Base-by-base conservation (phyloP, 2,888 invertebrate genomes). In the Brenthis ino region DNA sequence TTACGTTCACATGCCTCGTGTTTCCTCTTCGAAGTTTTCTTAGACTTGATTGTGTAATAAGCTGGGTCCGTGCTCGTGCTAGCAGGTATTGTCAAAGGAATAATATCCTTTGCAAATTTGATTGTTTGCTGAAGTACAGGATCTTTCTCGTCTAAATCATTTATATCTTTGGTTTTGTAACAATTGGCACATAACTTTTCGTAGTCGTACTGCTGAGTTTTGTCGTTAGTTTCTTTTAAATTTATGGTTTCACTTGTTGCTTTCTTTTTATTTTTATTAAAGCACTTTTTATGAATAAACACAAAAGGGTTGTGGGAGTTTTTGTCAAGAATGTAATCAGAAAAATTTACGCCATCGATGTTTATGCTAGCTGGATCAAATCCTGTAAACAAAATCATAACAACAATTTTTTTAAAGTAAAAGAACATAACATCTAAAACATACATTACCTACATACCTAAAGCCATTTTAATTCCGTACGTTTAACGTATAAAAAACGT, bases 251-350 rank as follows among this genome's bases (percentile, higher is more conserved):
- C 56, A 12, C 43, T 16, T 14, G 28, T 3, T 16, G 20, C 13
- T 64, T 33, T 24, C 16, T 13, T 33, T 20, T 61, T 60, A 61
- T 68, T 64, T 68, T 71, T 68, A 50, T 57, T 20, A 11, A 57
- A 74, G 74, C 57, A 84, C 73, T 82, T 89, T 77, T 90, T 91
- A 68, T 92, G 92, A 33, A 88, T 79, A 68, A 83, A 92, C 53
- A 87, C 81, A 43, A 87, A 80, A 2, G 89, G 86, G 74, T 90
- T 89, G 64, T 76, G 82, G 47, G 85, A 85, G 28, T 81, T 81
- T 72, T 82, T 77, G 43, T 76, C 76, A 12, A 72, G 47, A 4
- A 71, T 60, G 65, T 76, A 76, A 50, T 75, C 72, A 14, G 73
- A 72, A 56, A 75, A 65, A 56, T 72, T 66, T 70, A 74, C 72